These are phyloP conservation scores for Puma concolor DNA, from an alignment of 2,113 vertebrate genomes.

Conservation along the genomic window DNA sequence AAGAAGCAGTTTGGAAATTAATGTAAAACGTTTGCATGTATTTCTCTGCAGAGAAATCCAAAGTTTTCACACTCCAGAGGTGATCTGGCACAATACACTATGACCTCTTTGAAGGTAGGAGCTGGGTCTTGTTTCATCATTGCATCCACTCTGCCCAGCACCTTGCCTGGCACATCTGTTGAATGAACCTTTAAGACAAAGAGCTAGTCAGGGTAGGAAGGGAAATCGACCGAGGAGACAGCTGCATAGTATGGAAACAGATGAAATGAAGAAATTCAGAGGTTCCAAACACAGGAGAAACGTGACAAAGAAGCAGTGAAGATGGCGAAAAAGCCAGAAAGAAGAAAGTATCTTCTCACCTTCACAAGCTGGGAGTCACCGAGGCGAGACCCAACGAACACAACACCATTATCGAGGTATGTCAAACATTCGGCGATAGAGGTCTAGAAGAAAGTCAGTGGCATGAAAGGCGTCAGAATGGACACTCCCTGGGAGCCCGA, in stretches of 20 bases:
- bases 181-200: not conserved
- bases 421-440: constrained; percentile 98
- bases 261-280: not conserved
- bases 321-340: not conserved
- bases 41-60: not conserved
- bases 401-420: constrained; percentile 97
- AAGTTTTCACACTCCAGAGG: not conserved
- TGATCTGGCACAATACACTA: not conserved
- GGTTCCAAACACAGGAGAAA: not conserved
- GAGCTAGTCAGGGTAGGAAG: not conserved
- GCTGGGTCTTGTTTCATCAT: not conserved
- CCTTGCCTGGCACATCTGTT: not conserved
- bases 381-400: constrained; percentile 97
- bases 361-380: constrained; percentile 99
- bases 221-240: not conserved
- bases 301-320: not conserved
- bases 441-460: constrained; percentile 86
- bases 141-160: not conserved
- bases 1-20: not conserved
- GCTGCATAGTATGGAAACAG: accelerated
- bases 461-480: not conserved
- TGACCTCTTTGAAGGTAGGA: not conserved
- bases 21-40: not conserved
- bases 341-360: constrained; percentile 78
- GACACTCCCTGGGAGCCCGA: not conserved